Conservation (phyloP, 1,140 invertebrate genomes). For the Zaprionus tsacasi region DNA sequence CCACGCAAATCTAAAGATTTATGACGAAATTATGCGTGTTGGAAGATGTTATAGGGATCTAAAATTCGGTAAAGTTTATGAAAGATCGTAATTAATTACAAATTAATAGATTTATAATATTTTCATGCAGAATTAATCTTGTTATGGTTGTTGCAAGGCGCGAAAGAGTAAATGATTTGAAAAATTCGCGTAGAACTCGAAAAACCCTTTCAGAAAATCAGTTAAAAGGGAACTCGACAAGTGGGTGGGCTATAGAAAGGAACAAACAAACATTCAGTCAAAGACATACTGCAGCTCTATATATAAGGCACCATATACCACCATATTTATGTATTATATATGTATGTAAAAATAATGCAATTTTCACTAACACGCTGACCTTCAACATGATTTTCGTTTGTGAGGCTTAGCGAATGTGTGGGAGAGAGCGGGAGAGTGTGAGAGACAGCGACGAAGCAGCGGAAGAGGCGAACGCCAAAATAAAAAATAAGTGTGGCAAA, state of each 20-base stretch:
- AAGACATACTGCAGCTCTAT: not conserved
- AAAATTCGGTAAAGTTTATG: too few species aligned
- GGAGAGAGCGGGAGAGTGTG: conserved; percentile 36
- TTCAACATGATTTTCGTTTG: conserved; percentile 69
- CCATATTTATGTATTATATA: conserved; percentile 2
- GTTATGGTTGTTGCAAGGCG: too few species aligned
- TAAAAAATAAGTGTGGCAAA: conserved; percentile 52
- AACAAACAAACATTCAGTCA: conserved; percentile 10
- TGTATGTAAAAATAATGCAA: conserved; percentile 63
- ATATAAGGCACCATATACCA: not conserved
- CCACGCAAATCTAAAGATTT: too few species aligned
- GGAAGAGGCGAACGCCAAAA: conserved; percentile 31
- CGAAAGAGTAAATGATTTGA: too few species aligned
- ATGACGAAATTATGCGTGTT: too few species aligned
- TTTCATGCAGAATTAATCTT: too few species aligned
- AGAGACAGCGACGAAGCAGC: conserved; percentile 1
- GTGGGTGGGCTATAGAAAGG: not conserved
- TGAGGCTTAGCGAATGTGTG: conserved; percentile 31
- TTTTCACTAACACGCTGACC: conserved; percentile 78
- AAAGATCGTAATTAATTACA: too few species aligned
- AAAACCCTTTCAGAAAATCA: not conserved
- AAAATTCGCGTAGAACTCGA: too few species aligned
- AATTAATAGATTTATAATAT: too few species aligned
- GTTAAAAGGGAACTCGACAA: not conserved
- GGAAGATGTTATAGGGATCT: too few species aligned